A percentile compares a stretch with the other conserved stretches of the same genome.
Evolutionary conservation across 2,113 vertebrate species (phyloP).

Genomic region (Mionectes macconnelli): DNA sequence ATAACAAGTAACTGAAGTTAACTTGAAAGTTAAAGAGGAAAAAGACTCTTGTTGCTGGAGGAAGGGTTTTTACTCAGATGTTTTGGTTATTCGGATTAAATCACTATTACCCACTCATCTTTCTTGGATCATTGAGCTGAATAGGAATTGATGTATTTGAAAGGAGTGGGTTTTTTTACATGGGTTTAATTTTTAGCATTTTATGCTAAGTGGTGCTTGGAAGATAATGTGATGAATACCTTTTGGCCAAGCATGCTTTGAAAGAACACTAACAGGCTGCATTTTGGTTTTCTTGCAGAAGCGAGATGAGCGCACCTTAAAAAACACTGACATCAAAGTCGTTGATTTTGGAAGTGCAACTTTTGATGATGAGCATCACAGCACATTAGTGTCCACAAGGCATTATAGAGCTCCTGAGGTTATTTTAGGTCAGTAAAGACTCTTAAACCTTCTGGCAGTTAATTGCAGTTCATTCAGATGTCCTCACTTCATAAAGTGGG

Average conservation of each 20-base stretch:
- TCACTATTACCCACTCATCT: not conserved
- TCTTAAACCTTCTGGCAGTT: not conserved
- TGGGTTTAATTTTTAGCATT: not conserved
- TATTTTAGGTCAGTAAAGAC: constrained; percentile 83
- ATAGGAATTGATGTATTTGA: not conserved
- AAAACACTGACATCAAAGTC: constrained; percentile 90
- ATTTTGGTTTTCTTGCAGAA: constrained; percentile 75
- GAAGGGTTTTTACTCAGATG: not conserved
- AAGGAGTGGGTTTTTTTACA: not conserved
- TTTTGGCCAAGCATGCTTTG: not conserved
- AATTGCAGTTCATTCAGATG: not conserved
- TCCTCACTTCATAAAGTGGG: not conserved
- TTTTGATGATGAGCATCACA: constrained; percentile 94
- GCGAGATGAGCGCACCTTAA: constrained; percentile 88
- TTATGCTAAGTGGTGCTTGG: not conserved
- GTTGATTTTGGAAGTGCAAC: constrained; percentile 97
- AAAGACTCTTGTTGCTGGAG: not conserved
- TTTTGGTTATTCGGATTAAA: not conserved
- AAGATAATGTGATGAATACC: not conserved
- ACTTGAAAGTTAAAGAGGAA: not conserved
- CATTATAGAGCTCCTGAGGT: constrained; percentile 97
- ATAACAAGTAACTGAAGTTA: not conserved
- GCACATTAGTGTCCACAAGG: constrained; percentile 92
- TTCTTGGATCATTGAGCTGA: not conserved
- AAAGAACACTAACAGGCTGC: not conserved